Percentiles rank a stretch among this genome's conserved stretches.
phyloP scores from a whole-genome alignment of 2,113 vertebrate species.

The Tyrannus savana region DNA sequence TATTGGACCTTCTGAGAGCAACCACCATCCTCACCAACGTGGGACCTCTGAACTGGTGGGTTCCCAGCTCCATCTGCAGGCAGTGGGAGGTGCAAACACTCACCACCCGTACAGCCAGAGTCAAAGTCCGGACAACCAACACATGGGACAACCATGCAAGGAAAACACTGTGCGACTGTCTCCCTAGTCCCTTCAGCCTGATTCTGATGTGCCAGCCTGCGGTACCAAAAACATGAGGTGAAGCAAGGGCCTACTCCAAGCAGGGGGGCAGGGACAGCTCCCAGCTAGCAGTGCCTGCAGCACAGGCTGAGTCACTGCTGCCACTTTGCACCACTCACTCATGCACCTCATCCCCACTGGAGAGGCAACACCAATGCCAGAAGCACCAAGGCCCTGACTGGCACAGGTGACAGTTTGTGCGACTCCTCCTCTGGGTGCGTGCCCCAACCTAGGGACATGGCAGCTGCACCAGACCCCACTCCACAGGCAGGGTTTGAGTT shows the following conservation, averaged over 20 bases:
- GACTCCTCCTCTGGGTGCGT: accelerated
- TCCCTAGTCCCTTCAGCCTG: not conserved
- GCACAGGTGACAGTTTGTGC: accelerated
- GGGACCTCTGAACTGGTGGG: accelerated
- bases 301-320: not conserved
- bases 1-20: not conserved
- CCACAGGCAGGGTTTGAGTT: not conserved
- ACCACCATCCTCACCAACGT: accelerated
- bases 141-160: not conserved
- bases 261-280: not conserved
- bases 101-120: not conserved
- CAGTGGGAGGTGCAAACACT: not conserved
- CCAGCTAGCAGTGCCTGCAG: accelerated
- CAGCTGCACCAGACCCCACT: not conserved
- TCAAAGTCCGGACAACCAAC: not conserved
- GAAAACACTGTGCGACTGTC: not conserved
- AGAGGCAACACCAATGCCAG: not conserved
- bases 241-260: not conserved
- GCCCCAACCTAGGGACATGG: accelerated
- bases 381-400: not conserved
- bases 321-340: accelerated
- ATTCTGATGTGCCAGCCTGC: not conserved
- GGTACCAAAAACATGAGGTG: accelerated
- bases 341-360: accelerated
- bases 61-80: not conserved